phyloP scores from a whole-genome alignment of 2,113 vertebrate species.

The Cyrtonyx montezumae region DNA sequence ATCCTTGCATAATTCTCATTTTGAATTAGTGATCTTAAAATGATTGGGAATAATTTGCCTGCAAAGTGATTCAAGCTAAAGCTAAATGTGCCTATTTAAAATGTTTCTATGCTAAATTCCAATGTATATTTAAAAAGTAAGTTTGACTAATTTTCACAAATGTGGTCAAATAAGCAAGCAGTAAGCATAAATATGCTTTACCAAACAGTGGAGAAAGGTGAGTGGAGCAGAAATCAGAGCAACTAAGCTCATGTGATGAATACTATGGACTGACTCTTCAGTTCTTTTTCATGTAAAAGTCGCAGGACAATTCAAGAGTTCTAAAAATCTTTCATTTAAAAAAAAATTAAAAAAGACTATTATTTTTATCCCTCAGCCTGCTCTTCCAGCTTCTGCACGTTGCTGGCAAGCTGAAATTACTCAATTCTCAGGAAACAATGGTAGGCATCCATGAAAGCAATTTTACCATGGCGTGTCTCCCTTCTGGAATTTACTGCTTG shows the following conservation, averaged over 20 bases:
- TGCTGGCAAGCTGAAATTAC: neutral
- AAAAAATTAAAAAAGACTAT: neutral
- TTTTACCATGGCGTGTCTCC: neutral
- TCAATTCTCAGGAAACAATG: neutral
- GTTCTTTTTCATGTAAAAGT: neutral
- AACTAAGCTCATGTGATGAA: neutral
- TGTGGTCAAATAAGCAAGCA: neutral
- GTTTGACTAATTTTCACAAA: neutral
- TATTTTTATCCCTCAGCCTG: neutral
- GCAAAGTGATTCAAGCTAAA: neutral
- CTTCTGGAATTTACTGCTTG: neutral
- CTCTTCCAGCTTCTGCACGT: neutral
- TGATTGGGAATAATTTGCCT: neutral
- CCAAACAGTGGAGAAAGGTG: neutral
- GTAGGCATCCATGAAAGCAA: neutral
- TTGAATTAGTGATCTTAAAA: neutral
- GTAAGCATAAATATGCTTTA: neutral
- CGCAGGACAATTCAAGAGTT: neutral
- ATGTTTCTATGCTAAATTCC: neutral
- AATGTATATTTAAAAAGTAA: neutral
- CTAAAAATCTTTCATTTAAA: neutral
- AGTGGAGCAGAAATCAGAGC: neutral
- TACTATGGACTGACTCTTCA: neutral
- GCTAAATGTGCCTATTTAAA: neutral
- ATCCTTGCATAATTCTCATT: neutral